Base-by-base conservation (phyloP, 2,797 vertebrate genomes). In the Neostethus bicornis region DNA sequence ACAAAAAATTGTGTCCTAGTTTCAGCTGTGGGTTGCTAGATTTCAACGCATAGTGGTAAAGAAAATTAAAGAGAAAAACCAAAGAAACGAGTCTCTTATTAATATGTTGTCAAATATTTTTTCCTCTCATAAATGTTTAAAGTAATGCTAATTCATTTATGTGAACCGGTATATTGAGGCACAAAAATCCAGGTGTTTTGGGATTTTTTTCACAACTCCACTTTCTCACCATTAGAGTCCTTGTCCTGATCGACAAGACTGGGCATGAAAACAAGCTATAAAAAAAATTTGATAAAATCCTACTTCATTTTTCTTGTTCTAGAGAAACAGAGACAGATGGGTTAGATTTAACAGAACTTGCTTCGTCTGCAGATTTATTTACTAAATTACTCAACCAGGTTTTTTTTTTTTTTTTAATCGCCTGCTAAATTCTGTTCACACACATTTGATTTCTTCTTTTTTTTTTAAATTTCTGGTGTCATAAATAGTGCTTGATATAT, bases 401-500 rank as follows among this genome's bases (percentile, higher is more conserved):
- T 16, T 8, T 9, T 8, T 37, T 29, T 10, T n/a, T n/a, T 35
- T 35, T 35, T 35, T 32, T n/a, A n/a, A n/a, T n/a, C n/a, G n/a
- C 10, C 3, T 35, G 8, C 9, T 9, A 4, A 31, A 12, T 17
- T 37, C 8, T 9, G 1, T 17, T 19, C 8, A 19, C 37, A 39
- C 1, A 4, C n/a, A 38, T 38, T 39, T 10, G 5, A 17, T 26
- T 26, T 26, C 3, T 13, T 31, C 12, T 20, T 19, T 16, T 17
- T 19, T 45, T 51, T 51, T 26, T 25, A 54, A 3, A 38, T 57
- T 47, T 31, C 45, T 51, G 21, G 41, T 29, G 34, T 50, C 42
- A 44, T 61, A 29, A 58, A 77, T 69, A 61, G 69, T 64, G 61
- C 38, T 16, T 2, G 1, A 7, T 7, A 25, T 2, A 25, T 20